phyloP scores from a whole-genome alignment of 2,113 vertebrate genomes.

The Sakesphorus luctuosus region DNA sequence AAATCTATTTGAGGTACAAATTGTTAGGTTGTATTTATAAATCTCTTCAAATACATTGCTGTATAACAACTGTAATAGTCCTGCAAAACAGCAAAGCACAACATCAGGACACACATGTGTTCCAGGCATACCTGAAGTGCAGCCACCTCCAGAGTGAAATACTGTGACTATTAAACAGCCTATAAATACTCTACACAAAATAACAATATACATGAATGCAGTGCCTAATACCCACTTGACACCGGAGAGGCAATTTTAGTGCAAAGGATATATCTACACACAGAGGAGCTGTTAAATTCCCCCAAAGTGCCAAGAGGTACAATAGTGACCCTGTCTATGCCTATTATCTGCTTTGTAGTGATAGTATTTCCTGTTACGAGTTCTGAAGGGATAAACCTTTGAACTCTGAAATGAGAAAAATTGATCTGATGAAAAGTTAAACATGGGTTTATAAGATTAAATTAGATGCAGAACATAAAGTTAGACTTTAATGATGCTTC shows the following conservation, averaged over 20 bases:
- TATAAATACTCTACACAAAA: background rate
- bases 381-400: background rate
- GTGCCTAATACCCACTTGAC: background rate
- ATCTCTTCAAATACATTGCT: background rate
- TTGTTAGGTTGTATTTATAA: background rate
- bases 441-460: background rate
- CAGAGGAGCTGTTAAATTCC: background rate
- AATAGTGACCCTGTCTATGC: background rate
- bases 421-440: slow-evolving; percentile 13
- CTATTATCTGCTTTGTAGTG: background rate
- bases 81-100: background rate
- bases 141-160: background rate
- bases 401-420: slow-evolving; percentile 29
- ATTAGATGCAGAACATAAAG: slow-evolving; percentile 32
- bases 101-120: rapidly evolving
- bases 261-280: background rate
- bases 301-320: background rate
- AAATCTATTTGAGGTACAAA: background rate
- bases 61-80: background rate
- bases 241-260: background rate
- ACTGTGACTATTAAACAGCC: background rate
- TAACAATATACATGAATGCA: background rate
- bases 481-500: slow-evolving; percentile 6
- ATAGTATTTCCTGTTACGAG: background rate
- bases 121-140: background rate